A percentile compares a stretch with the other conserved stretches of the same genome.
Evolutionary conservation across 2,888 invertebrate genomes (phyloP).

Genomic region (Aquatica leii): DNA sequence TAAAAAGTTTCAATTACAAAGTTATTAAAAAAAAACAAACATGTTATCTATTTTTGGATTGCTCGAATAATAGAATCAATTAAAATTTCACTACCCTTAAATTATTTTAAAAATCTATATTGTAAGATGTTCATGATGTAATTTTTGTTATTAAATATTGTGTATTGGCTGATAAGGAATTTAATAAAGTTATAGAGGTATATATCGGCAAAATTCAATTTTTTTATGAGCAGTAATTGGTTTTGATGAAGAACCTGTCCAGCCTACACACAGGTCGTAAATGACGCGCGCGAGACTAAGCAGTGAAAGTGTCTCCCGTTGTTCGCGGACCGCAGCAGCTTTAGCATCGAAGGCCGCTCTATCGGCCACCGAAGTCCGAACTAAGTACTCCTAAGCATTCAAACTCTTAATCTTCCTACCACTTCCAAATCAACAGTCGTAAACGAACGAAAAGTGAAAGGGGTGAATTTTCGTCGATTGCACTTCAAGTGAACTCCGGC

Average conservation of each 20-base stretch:
- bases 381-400: constrained; percentile 32
- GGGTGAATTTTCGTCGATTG: constrained; percentile 41
- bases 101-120: no score
- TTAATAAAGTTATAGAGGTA: background rate
- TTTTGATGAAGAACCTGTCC: constrained; percentile 36
- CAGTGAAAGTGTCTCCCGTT: constrained; percentile 46
- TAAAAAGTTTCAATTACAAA: no score
- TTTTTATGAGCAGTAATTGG: constrained; percentile 27
- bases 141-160: no score
- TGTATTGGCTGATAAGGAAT: no score
- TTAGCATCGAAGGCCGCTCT: constrained; percentile 42
- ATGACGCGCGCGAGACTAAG: constrained; percentile 38
- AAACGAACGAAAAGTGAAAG: constrained; percentile 41
- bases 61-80: no score
- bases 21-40: no score
- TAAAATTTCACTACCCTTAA: no score
- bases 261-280: constrained; percentile 36
- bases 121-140: no score
- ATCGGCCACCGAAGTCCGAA: constrained; percentile 43
- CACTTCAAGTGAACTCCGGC: constrained; percentile 29
- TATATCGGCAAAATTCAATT: constrained; percentile 5
- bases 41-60: no score
- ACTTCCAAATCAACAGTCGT: constrained; percentile 36
- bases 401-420: constrained; percentile 40
- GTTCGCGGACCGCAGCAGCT: constrained; percentile 38